Evolutionary conservation across 2,113 vertebrate genomes (phyloP).

Genomic region (Phaethon lepturus): DNA sequence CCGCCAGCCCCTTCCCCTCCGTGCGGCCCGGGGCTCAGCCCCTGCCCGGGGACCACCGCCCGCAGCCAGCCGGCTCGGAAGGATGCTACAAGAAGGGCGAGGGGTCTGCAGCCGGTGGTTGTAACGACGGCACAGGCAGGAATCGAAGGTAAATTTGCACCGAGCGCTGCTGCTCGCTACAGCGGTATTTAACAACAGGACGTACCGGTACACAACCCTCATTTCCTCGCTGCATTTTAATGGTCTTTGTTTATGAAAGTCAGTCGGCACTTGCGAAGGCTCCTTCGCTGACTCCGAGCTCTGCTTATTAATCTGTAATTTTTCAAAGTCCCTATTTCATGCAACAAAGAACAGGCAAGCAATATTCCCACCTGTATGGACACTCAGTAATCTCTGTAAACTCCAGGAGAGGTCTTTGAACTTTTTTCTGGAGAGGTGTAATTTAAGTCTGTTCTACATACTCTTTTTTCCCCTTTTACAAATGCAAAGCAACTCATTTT

Average conservation of each 20-base stretch:
- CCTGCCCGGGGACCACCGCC: rapidly evolving
- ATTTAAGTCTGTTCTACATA: neutral
- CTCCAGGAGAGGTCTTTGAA: neutral
- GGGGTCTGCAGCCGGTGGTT: rapidly evolving
- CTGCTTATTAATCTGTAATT: neutral
- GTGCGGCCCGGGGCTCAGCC: neutral
- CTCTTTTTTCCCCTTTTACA: neutral
- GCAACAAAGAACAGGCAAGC: neutral
- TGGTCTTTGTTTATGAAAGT: neutral
- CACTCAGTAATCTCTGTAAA: rapidly evolving
- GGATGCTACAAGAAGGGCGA: rapidly evolving
- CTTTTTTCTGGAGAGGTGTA: rapidly evolving
- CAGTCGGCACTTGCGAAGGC: neutral
- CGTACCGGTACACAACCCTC: neutral
- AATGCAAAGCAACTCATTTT: neutral
- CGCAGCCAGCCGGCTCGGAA: rapidly evolving
- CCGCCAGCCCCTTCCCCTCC: neutral
- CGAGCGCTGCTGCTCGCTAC: neutral
- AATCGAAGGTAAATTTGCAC: neutral
- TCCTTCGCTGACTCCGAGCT: neutral
- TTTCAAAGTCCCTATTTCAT: neutral
- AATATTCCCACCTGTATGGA: rapidly evolving
- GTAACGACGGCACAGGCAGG: rapidly evolving
- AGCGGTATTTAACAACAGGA: too few relatives aligned
- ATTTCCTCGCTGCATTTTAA: neutral